Evolutionary conservation across 2,113 vertebrate species (phyloP).

Genomic region (Burhinus oedicnemus): DNA sequence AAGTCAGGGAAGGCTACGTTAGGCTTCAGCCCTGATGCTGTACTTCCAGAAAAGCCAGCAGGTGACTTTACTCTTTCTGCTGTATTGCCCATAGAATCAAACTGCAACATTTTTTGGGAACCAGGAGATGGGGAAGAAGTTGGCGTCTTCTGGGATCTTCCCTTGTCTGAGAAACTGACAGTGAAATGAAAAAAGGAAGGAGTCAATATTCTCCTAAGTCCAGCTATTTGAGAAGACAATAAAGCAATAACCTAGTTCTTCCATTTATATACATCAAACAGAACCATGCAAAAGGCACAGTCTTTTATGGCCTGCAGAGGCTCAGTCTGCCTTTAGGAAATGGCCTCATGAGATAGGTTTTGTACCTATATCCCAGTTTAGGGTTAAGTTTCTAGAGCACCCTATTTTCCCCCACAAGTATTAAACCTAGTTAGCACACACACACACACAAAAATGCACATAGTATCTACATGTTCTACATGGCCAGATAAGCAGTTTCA

Average conservation of each 20-base stretch:
- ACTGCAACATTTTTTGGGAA: constrained; percentile 72
- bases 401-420: background rate
- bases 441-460: background rate
- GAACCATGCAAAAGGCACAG: background rate
- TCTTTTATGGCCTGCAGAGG: background rate
- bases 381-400: background rate
- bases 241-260: background rate
- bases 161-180: constrained; percentile 77
- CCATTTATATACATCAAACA: background rate
- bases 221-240: background rate
- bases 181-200: background rate
- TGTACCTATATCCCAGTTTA: background rate
- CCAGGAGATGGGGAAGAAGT: constrained; percentile 68
- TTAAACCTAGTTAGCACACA: background rate
- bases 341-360: background rate
- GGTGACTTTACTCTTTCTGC: constrained; percentile 68
- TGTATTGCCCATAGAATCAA: constrained; percentile 52
- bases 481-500: background rate
- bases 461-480: background rate
- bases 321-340: background rate
- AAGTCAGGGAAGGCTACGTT: constrained; percentile 25
- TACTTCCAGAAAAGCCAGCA: constrained; percentile 30
- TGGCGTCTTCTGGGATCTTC: constrained; percentile 72
- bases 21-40: constrained; percentile 44
- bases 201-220: background rate